Base-by-base conservation (phyloP, 2,888 invertebrate genomes). In the Cenopis cana region DNA sequence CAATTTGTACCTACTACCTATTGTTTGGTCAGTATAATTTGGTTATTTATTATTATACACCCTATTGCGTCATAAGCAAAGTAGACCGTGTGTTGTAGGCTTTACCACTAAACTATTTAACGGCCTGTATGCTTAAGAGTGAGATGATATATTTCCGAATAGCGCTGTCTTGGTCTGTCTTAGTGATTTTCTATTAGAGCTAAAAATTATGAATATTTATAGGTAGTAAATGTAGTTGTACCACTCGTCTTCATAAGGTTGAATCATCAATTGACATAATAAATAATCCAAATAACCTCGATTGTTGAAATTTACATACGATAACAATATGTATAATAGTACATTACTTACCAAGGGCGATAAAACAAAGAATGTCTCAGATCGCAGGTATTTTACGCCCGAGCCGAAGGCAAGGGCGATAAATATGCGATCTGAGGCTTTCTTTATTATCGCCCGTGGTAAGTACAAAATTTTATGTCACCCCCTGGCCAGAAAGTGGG, bases 61-160 rank as follows among this genome's bases (percentile, higher is more conserved):
- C 14, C 41, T 41, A 14, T 46, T 46, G 14, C 20, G 41, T 60
- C 46, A 12, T 11, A 46, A 24, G 20, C 52, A 20, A 54, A 14
- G 29, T 62, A 36, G 52, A 64, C 20, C 62, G 52, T 64, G 64
- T 64, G 64, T 54, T 20, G 62, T 38, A 64, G 52, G 36, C 64
- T 54, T 64, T 64, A 54, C 20, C 64, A 52, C 70, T 69, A 75
- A 71, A 61, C 59, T 56, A 74, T 69, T 69, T 74, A 76, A 73
- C 68, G 76, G 75, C 71, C 75, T 76, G 75, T 74, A 74, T 71
- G 71, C 74, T 68, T 72, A 73, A 70, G 67, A 50, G 60, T 56
- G 67, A 50, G 66, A 67, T 55, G 54, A 29, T 50, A 60, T 55
- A 55, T 61, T 66, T 71, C 61, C 61, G 60, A 69, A 69, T 66